Percentiles rank a stretch among this genome's conserved stretches.
These are phyloP conservation scores for Aplysia californica DNA, from an alignment of 1,140 invertebrate genomes.

Conservation along the genomic window DNA sequence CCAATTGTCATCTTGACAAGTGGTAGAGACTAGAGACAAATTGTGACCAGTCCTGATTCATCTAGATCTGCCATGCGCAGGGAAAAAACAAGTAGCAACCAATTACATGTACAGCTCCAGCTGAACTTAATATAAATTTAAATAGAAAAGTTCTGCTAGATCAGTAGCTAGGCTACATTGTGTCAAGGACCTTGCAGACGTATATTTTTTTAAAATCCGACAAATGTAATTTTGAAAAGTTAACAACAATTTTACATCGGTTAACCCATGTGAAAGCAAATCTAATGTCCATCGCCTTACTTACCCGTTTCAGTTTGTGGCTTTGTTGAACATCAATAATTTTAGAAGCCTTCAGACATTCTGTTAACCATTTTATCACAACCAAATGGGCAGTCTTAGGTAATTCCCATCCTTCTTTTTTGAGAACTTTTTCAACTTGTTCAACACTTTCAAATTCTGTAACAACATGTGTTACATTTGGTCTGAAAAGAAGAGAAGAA, in stretches of 20 bases:
- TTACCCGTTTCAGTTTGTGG: conserved; percentile 25
- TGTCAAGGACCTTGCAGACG: background rate
- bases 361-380: conserved; percentile 36
- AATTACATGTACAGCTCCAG: too few relatives aligned
- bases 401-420: background rate
- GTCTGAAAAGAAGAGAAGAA: background rate
- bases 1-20: too few relatives aligned
- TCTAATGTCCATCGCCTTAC: background rate
- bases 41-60: too few relatives aligned
- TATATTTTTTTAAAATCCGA: background rate
- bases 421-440: conserved; percentile 14
- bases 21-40: too few relatives aligned
- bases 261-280: too few relatives aligned
- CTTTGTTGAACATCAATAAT: conserved; percentile 14
- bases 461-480: conserved; percentile 29
- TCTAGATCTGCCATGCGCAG: too few relatives aligned
- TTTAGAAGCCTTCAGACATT: conserved; percentile 38
- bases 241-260: too few relatives aligned
- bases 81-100: too few relatives aligned
- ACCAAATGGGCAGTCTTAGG: conserved; percentile 13
- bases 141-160: too few relatives aligned
- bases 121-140: too few relatives aligned
- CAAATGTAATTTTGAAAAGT: background rate
- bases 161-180: background rate
- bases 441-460: conserved; percentile 14